Base-by-base conservation (phyloP, 2,797 vertebrate genomes). In the Lophotriccus pileatus region DNA sequence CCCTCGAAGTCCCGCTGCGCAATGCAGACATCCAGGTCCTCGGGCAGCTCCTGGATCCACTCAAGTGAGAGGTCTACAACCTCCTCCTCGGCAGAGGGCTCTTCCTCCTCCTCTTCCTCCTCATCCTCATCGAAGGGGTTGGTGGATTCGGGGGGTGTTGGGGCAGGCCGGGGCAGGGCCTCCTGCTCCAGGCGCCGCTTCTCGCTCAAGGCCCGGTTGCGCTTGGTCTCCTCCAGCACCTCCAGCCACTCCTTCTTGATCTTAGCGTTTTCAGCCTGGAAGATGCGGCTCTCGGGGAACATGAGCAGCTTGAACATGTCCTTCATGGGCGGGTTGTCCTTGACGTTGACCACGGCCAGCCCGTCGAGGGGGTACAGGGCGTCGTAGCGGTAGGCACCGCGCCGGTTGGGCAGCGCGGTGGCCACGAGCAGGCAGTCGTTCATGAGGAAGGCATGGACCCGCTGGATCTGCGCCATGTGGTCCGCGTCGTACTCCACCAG, bases 301-400 rank as follows among this genome's bases (percentile, higher is more conserved):
- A 99, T 99, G 8, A 99, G 98, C 95, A 99, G 98, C 97, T 99
- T 99, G 97, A 99, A 99, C 99, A 99, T 99, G 98, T 99, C 99
- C 96, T 99, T 99, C 99, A 99, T 99, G 34, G 99, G 99, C 0
- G 99, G 98, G 96, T 99, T 99, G 97, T 99, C 99, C 96, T 99
- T 99, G 12, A 99, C 99, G 2, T 99, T 99, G 89, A 99, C 98
- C 86, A 99, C 98, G 0, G 99, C 99, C 30, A 99, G 98, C 87
- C 99, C 99, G n/a, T 99, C 99, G 32, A 99, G 97, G 13, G 99
- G 98, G 44, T 99, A 99, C 47, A 99, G 97, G 2, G 99, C 99
- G 4, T 99, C 98, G 94, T 99, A 99, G 68, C 99, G 99, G 82
- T 99, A 99, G 4, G 98, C 97, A 0, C 99, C 99, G 0, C 99